phyloP scores from a whole-genome alignment of 2,797 vertebrate species.

The Syndactyla subalaris region DNA sequence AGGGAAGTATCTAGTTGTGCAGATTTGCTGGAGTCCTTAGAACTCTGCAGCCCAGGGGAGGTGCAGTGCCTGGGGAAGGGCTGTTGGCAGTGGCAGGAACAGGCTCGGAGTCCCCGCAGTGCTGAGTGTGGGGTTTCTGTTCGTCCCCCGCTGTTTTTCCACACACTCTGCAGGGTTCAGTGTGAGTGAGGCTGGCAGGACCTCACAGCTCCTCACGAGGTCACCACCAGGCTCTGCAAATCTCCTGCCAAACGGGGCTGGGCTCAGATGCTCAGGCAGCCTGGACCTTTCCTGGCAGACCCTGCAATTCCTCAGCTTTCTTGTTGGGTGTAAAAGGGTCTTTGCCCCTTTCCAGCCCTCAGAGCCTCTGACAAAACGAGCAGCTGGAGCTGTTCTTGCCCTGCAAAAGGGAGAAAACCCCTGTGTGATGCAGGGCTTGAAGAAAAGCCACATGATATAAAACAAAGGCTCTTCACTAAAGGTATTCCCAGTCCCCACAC shows the following conservation, averaged over 20 bases:
- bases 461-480: fast-evolving
- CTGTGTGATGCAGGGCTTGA: background rate
- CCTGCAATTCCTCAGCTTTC: fast-evolving
- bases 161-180: background rate
- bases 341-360: background rate
- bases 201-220: fast-evolving
- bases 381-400: background rate
- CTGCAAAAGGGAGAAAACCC: background rate
- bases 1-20: conserved; percentile 17
- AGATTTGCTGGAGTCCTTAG: background rate
- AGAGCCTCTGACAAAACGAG: background rate
- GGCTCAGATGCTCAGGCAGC: background rate
- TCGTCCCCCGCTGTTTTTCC: background rate
- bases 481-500: background rate
- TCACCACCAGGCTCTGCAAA: background rate
- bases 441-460: fast-evolving
- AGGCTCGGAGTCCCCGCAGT: fast-evolving
- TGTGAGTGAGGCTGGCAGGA: background rate
- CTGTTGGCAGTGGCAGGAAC: background rate
- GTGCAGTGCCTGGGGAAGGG: background rate
- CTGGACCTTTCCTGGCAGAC: background rate
- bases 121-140: background rate
- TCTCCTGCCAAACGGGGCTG: background rate
- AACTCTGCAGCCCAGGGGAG: background rate
- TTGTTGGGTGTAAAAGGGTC: background rate